Evolutionary conservation across 1,140 invertebrate species (phyloP).

Genomic region (Antheraea pernyi): DNA sequence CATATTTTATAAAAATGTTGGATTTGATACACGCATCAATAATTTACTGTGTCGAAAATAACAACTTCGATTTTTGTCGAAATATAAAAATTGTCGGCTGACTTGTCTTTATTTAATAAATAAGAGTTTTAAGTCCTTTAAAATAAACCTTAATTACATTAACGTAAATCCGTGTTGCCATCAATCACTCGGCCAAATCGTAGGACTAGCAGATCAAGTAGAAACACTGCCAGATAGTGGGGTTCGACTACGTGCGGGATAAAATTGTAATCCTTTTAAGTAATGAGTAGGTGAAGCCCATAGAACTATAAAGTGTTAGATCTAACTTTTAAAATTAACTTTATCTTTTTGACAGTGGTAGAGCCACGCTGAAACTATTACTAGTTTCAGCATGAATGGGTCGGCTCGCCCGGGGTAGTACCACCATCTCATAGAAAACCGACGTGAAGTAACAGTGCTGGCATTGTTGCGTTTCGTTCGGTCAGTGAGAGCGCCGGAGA

Average conservation of each 20-base stretch:
- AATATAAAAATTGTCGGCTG: background rate
- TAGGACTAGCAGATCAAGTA: constrained; percentile 13
- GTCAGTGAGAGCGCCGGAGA: no score
- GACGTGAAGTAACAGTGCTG: no score
- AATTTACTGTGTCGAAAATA: background rate
- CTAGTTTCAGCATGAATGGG: no score
- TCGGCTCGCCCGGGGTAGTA: no score
- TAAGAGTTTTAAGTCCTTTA: no score
- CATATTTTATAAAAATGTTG: no score
- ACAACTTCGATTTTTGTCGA: background rate
- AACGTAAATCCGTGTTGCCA: constrained; percentile 33
- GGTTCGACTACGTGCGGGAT: constrained; percentile 40
- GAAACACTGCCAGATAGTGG: constrained; percentile 25
- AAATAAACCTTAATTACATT: constrained; percentile 23
- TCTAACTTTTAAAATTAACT: background rate
- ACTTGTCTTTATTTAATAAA: no score
- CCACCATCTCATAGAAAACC: no score
- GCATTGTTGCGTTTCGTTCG: no score
- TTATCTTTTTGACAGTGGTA: no score
- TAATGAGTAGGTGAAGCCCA: constrained; percentile 60
- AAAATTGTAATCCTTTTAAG: constrained; percentile 76
- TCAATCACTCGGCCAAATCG: constrained; percentile 48
- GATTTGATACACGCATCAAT: no score
- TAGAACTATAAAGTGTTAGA: constrained; percentile 39
- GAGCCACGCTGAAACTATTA: no score